Conservation (phyloP, 2,113 vertebrate genomes). For the Callionymus lyra region DNA sequence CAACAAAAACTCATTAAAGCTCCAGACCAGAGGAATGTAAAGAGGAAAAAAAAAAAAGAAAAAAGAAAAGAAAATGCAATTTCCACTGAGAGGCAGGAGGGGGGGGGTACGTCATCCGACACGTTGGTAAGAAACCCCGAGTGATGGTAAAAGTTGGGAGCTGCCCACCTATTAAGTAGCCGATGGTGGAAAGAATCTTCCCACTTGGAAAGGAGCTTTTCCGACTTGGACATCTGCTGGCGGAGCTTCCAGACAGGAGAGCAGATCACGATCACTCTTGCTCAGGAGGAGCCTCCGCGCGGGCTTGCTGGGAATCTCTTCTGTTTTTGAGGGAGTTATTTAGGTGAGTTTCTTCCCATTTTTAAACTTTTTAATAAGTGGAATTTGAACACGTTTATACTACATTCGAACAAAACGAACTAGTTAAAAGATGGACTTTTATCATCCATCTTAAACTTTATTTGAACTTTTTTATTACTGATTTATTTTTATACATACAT, state of each 20-base stretch:
- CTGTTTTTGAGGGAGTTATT: conserved; percentile 13
- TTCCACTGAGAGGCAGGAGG: conserved; percentile 59
- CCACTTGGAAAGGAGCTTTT: conserved; percentile 77
- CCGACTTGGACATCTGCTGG: conserved; percentile 64
- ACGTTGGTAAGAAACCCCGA: conserved; percentile 78
- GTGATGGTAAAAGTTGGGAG: conserved; percentile 79
- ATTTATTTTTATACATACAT: no score
- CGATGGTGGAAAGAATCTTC: conserved; percentile 79
- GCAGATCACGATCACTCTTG: conserved; percentile 23
- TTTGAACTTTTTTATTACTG: no score
- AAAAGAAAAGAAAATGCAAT: conserved; percentile 45
- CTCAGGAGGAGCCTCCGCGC: conserved; percentile 30
- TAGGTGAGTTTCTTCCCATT: conserved; percentile 36
- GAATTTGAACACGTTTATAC: no score
- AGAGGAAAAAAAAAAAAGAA: no score
- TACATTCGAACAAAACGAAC: no score
- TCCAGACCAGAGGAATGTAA: conserved; percentile 73
- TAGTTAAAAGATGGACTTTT: no score
- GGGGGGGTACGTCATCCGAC: conserved; percentile 49
- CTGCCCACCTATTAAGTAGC: conserved; percentile 96
- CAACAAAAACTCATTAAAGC: conserved; percentile 36
- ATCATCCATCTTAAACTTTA: no score
- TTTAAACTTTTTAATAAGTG: not conserved
- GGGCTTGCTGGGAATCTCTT: conserved; percentile 18
- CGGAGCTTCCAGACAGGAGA: conserved; percentile 48